Evolutionary conservation across 2,113 vertebrate genomes (phyloP).

Genomic region (Buteo buteo): DNA sequence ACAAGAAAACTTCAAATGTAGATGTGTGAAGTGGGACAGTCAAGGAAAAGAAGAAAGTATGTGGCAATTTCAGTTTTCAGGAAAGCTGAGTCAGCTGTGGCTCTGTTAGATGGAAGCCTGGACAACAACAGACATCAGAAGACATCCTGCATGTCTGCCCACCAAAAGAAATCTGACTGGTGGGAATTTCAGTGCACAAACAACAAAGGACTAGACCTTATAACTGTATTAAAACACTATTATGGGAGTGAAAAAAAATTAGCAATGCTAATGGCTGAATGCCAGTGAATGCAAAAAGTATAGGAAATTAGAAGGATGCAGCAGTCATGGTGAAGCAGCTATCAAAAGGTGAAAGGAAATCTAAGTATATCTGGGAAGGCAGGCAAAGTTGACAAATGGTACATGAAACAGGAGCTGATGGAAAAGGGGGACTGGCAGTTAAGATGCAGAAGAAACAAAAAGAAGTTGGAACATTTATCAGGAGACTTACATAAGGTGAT

Average conservation of each 20-base stretch:
- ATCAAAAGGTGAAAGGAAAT: neutral
- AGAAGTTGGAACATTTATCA: neutral
- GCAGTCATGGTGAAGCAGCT: neutral
- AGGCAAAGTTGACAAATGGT: neutral
- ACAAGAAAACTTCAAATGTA: neutral
- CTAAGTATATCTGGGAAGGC: neutral
- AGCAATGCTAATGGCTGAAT: neutral
- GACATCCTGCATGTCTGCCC: neutral
- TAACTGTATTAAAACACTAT: neutral
- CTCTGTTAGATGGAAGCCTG: neutral
- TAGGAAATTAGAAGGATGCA: neutral
- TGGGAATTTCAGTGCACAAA: neutral
- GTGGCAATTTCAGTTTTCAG: neutral
- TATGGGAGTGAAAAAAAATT: neutral
- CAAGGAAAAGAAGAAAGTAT: neutral
- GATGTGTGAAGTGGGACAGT: neutral
- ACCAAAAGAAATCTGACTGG: neutral
- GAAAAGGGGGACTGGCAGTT: neutral
- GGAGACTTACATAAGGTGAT: neutral
- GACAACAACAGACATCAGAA: neutral
- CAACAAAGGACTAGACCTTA: neutral
- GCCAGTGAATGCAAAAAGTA: neutral
- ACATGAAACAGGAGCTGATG: neutral
- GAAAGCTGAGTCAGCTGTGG: neutral
- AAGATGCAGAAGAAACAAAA: neutral